Base-by-base conservation (phyloP, 2,888 invertebrate genomes). In the Catonia carolina region DNA sequence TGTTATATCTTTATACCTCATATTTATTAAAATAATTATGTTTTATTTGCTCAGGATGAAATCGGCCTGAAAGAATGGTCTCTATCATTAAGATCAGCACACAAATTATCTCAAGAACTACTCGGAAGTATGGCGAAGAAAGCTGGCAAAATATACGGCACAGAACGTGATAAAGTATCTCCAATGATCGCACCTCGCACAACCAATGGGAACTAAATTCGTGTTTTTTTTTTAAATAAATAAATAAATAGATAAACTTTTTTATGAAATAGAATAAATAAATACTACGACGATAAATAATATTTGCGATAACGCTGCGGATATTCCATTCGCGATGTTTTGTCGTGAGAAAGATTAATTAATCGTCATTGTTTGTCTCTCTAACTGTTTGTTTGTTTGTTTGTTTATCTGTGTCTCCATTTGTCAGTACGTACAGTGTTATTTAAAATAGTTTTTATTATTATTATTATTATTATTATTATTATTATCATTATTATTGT, bases 11-110 rank as follows among this genome's bases (percentile, higher is more conserved):
- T 10, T 45, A 20, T n/a, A 8, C 47, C 31, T 10, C 35, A 41
- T 56, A 15, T 49, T 20, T 17, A 42, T 58, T 52, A 51, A 41
- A 66, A 65, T 65, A 8, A 67, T 56, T 71, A 73, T 66, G 67
- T 65, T n/a, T 67, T 53, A 5, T 45, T 22, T 3, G 71, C 74
- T 31, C 68, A 92, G 91, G 93, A 99, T 75, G 96, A 97, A 78
- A 98, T 99, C 71, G 93, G 98, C 60, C 84, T 99, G 66, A 97
- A 95, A 71, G 99, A 99, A 74, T 99, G 99, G 99, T 89, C 95
- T 63, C 80, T 90, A 60, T 96, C 97, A 52, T 78, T 99, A 67
- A 86, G 95, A 63, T 88, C 92, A 22, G 96, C 98, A 33, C 97
- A 97, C 79, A 95, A 95, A 75, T 84, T 90, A 70, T 96, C 96